Conservation (phyloP, 2,888 invertebrate genomes). For the Xestia ashworthii region DNA sequence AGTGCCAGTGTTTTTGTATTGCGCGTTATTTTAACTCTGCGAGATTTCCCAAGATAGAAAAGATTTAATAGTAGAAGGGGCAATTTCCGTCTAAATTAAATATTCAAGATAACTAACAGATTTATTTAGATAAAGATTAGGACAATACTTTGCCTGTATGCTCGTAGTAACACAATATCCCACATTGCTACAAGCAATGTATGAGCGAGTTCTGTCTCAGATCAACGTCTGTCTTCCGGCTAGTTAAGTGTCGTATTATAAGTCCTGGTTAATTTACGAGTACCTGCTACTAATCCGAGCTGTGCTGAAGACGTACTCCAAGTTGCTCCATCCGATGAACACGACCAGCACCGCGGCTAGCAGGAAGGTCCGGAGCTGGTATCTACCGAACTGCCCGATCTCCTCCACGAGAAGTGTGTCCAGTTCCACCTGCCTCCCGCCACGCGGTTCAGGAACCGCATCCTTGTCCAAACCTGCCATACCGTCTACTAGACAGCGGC, state of each 20-base stretch:
- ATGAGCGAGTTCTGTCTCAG: not conserved
- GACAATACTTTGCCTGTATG: not conserved
- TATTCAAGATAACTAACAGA: not conserved
- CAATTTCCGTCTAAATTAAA: not conserved
- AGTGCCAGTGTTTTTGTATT: no score
- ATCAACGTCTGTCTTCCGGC: not conserved
- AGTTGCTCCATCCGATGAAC: constrained; percentile 77
- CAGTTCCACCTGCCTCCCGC: constrained; percentile 65
- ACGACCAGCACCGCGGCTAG: constrained; percentile 74
- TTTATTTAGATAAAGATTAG: not conserved
- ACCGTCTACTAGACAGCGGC: not conserved
- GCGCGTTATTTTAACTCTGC: no score
- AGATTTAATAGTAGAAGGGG: not conserved
- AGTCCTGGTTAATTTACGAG: not conserved
- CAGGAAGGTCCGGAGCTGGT: constrained; percentile 75
- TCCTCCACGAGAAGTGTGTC: constrained; percentile 82
- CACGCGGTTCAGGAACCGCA: constrained; percentile 4
- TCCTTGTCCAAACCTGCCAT: constrained; percentile 24
- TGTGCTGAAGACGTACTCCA: constrained; percentile 83
- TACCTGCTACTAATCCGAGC: constrained; percentile 83
- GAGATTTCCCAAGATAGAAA: no score
- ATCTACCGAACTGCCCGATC: constrained; percentile 83
- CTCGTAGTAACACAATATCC: not conserved
- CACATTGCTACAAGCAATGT: not conserved
- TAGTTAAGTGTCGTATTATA: not conserved